Percentiles rank a stretch among this genome's conserved stretches.
These are phyloP conservation scores for Callorhinus ursinus DNA, from an alignment of 2,113 vertebrate genomes.

Conservation along the genomic window DNA sequence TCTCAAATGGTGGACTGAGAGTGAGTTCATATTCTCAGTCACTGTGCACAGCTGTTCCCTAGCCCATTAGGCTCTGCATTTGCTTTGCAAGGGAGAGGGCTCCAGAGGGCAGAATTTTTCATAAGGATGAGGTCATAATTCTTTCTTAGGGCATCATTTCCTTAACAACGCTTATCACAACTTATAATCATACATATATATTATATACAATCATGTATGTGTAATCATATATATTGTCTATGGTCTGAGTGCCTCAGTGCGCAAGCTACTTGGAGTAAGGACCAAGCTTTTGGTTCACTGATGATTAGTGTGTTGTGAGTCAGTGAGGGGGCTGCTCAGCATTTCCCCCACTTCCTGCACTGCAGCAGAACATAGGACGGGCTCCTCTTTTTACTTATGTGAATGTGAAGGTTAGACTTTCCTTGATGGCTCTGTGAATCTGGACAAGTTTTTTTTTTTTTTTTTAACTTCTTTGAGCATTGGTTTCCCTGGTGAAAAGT, in stretches of 20 bases:
- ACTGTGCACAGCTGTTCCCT: background rate
- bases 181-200: background rate
- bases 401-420: background rate
- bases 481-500: background rate
- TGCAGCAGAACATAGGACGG: rapidly evolving
- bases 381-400: background rate
- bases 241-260: background rate
- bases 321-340: background rate
- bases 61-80: background rate
- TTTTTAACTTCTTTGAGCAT: background rate
- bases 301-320: background rate
- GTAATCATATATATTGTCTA: background rate
- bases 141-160: background rate
- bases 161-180: background rate
- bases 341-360: background rate
- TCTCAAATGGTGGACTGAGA: background rate
- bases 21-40: background rate
- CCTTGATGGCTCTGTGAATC: background rate
- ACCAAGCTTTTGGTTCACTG: background rate
- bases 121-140: background rate
- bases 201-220: background rate
- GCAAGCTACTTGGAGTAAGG: background rate
- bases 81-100: slow-evolving; percentile 7
- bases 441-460: background rate
- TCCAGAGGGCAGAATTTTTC: background rate